These are phyloP conservation scores for Phalera bucephala DNA, from an alignment of 2,888 invertebrate genomes.

Conservation along the genomic window DNA sequence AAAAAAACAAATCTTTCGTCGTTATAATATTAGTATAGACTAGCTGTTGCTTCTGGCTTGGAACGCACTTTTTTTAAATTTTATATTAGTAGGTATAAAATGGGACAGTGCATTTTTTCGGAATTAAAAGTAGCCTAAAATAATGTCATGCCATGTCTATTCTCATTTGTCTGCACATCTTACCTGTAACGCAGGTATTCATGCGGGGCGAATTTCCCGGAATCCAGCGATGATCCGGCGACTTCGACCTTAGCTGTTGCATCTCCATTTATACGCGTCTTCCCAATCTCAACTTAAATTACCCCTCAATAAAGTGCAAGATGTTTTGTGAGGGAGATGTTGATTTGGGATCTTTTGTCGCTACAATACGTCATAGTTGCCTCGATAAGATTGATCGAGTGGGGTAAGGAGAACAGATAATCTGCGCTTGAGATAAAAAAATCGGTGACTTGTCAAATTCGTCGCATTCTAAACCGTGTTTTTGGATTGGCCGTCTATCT, in stretches of 20 bases:
- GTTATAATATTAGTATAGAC: too few relatives aligned
- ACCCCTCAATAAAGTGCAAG: slow-evolving; percentile 20
- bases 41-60: too few relatives aligned
- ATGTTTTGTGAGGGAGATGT: slow-evolving; percentile 1
- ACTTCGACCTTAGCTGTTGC: slow-evolving; percentile 58
- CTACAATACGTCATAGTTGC: slow-evolving; percentile 51
- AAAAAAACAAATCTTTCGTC: too few relatives aligned
- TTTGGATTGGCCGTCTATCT: slow-evolving; percentile 51
- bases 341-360: slow-evolving; percentile 34
- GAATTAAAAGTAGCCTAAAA: too few relatives aligned
- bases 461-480: slow-evolving; percentile 68
- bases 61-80: too few relatives aligned
- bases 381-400: slow-evolving; percentile 82
- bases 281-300: slow-evolving; percentile 17
- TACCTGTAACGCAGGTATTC: slow-evolving; percentile 81
- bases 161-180: slow-evolving; percentile 28
- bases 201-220: slow-evolving; percentile 81
- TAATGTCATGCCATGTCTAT: slow-evolving; percentile 40
- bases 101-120: too few relatives aligned
- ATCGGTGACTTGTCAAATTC: slow-evolving; percentile 82
- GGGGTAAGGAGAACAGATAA: slow-evolving; percentile 79
- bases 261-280: slow-evolving; percentile 42
- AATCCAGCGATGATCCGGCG: slow-evolving; percentile 81
- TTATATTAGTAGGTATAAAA: too few relatives aligned
- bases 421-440: slow-evolving; percentile 72